phyloP scores from a whole-genome alignment of 2,797 vertebrate genomes.

The Peromyscus eremicus region DNA sequence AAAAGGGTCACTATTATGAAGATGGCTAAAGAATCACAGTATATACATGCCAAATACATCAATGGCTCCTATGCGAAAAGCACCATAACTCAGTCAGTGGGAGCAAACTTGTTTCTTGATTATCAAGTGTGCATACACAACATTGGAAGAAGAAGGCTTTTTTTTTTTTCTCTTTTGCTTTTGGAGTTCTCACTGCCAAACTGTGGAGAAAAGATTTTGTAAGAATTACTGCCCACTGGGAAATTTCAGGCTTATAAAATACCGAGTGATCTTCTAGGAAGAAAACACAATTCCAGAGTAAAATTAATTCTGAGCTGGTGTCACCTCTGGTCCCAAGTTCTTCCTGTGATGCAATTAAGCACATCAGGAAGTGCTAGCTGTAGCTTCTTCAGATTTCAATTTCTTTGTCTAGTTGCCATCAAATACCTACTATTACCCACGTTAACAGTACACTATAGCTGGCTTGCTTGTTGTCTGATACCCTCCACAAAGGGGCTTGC shows the following conservation, averaged over 20 bases:
- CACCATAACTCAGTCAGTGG: conserved; percentile 6
- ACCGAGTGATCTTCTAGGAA: conserved; percentile 51
- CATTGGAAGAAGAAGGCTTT: conserved; percentile 1
- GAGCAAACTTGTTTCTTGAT: conserved; percentile 7
- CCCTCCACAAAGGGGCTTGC: background rate
- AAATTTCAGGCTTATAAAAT: conserved; percentile 72
- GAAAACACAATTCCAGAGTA: conserved; percentile 42
- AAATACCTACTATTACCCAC: conserved; percentile 38
- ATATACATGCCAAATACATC: conserved; percentile 55
- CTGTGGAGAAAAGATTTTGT: conserved; percentile 52
- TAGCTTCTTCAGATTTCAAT: conserved; percentile 33
- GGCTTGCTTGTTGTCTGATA: background rate
- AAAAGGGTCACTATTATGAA: conserved; percentile 41
- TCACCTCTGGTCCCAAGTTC: background rate
- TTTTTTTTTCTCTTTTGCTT: background rate
- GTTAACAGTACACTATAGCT: background rate
- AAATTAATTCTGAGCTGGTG: conserved; percentile 63
- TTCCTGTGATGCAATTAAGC: conserved; percentile 38
- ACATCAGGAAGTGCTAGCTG: conserved; percentile 10
- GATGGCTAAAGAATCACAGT: conserved; percentile 34
- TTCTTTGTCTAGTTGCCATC: conserved; percentile 47
- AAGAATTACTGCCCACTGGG: conserved; percentile 59
- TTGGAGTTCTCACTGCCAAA: conserved; percentile 37
- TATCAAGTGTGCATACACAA: background rate
- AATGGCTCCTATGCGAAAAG: conserved; percentile 44